Percentiles rank a stretch among this genome's conserved stretches.
These are phyloP conservation scores for Minunthozetes semirufus DNA, from an alignment of 2,888 invertebrate species.

Conservation along the genomic window DNA sequence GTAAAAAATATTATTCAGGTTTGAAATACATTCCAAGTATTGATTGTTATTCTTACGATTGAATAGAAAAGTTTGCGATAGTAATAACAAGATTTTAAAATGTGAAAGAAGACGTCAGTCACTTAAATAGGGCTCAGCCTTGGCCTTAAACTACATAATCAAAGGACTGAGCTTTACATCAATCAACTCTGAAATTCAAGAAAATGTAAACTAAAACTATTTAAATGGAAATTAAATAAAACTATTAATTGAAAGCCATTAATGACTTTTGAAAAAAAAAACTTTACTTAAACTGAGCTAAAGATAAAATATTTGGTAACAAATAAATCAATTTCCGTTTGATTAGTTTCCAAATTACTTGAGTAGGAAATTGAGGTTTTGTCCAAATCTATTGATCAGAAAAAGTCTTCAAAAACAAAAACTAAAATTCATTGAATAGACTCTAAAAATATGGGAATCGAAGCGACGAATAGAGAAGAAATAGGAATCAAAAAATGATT, in stretches of 20 bases:
- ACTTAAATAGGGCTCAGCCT: background rate
- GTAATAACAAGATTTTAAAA: background rate
- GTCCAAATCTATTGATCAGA: no score
- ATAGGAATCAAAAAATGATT: background rate
- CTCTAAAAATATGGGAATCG: background rate
- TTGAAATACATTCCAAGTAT: background rate
- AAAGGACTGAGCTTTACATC: background rate
- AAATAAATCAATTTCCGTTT: no score
- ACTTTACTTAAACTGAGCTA: no score
- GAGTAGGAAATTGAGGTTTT: no score
- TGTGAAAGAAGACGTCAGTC: no score
- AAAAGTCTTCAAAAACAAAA: no score
- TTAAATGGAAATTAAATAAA: background rate
- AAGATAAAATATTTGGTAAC: no score
- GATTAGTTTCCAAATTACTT: no score
- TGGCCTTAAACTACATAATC: constrained; percentile 9
- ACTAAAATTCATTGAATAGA: background rate
- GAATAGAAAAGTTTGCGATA: no score
- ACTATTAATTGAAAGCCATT: background rate
- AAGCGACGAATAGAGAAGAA: background rate
- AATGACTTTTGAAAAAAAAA: background rate
- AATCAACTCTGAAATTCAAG: background rate
- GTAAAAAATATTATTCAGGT: no score
- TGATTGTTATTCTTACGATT: background rate
- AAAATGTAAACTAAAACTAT: background rate